A percentile compares a stretch with the other conserved stretches of the same genome.
Evolutionary conservation across 2,888 invertebrate species (phyloP).

Genomic region (Scaptomyza parva): DNA sequence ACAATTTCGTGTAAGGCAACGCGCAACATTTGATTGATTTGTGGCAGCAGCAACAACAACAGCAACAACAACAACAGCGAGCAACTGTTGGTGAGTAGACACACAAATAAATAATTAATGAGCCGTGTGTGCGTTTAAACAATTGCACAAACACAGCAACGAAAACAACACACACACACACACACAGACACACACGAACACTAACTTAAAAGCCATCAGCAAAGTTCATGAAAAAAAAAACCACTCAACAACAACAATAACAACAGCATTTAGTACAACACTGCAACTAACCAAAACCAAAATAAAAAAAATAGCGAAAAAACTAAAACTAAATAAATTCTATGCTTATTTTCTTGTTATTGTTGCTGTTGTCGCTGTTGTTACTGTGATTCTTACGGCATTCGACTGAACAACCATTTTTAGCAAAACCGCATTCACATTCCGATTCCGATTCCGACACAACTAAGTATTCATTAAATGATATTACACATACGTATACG

Average conservation of each 20-base stretch:
- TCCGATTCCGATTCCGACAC: too few relatives aligned
- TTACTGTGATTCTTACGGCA: constrained; percentile 2
- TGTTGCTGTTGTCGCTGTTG: not conserved
- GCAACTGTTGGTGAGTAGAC: constrained; percentile 63
- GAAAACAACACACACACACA: constrained; percentile 10
- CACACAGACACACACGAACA: not conserved
- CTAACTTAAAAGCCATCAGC: constrained; percentile 24
- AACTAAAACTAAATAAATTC: constrained; percentile 29
- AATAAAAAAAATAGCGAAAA: not conserved
- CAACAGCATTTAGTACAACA: constrained; percentile 3
- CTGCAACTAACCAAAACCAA: constrained; percentile 10
- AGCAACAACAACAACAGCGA: constrained; percentile 20
- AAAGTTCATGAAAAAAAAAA: constrained; percentile 21
- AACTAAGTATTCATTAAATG: constrained; percentile 1
- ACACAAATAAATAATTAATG: constrained; percentile 69
- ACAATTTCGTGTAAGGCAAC: constrained; percentile 27
- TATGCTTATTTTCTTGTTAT: constrained; percentile 16
- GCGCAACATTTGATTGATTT: constrained; percentile 67
- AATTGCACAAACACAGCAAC: constrained; percentile 57
- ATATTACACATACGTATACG: not conserved
- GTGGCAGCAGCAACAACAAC: constrained; percentile 41
- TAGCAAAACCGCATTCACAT: not conserved
- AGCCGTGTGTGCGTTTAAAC: constrained; percentile 48
- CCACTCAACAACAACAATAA: not conserved
- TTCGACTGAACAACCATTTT: not conserved